phyloP scores from a whole-genome alignment of 2,797 vertebrate species.

The Jordanella pulchra region DNA sequence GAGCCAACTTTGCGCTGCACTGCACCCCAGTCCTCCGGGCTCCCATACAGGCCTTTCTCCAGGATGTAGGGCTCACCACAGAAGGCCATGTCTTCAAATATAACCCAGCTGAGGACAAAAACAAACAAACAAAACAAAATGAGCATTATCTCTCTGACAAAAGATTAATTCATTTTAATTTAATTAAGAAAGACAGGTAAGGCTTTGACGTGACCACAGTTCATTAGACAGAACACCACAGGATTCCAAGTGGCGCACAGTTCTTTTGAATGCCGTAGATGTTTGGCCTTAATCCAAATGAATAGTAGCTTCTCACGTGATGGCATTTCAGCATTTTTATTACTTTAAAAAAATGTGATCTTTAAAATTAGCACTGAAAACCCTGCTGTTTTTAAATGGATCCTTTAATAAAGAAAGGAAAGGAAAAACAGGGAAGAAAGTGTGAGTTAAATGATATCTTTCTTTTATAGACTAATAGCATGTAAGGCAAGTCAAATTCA shows the following conservation, averaged over 20 bases:
- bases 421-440: too few relatives aligned
- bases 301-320: conserved; percentile 10
- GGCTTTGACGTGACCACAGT: conserved; percentile 7
- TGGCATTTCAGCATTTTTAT: conserved; percentile 13
- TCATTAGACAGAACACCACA: conserved; percentile 12
- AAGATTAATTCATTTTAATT: conserved; percentile 9
- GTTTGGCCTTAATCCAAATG: conserved; percentile 20
- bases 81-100: conserved; percentile 89
- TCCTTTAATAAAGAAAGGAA: neutral
- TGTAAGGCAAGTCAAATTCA: conserved; percentile 11
- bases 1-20: conserved; percentile 84
- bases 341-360: conserved; percentile 5
- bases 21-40: conserved; percentile 88
- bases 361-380: neutral
- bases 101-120: conserved; percentile 84
- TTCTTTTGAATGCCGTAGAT: conserved; percentile 10
- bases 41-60: conserved; percentile 90
- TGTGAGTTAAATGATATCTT: conserved; percentile 2
- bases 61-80: conserved; percentile 88
- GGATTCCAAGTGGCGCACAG: conserved; percentile 4
- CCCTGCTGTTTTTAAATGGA: neutral
- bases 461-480: conserved; percentile 14
- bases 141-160: neutral
- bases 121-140: conserved; percentile 6
- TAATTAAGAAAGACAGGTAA: conserved; percentile 9